phyloP scores from a whole-genome alignment of 1,140 invertebrate genomes.

The Drosophila triauraria region DNA sequence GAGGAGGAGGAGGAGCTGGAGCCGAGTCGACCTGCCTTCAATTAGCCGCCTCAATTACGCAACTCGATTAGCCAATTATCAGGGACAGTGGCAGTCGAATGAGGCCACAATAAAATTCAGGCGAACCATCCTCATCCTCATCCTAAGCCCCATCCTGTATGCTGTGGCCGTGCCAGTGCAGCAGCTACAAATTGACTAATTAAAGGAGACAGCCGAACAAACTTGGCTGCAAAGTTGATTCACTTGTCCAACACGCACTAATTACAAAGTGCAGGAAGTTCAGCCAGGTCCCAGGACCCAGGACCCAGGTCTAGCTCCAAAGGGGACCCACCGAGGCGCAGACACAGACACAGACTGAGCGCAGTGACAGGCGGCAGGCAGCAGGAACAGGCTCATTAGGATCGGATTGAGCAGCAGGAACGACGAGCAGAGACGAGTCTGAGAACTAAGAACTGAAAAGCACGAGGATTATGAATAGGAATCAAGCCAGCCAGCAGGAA shows the following conservation, averaged over 20 bases:
- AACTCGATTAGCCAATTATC: conserved; percentile 43
- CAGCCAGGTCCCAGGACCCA: background rate
- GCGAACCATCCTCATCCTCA: background rate
- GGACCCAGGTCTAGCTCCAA: background rate
- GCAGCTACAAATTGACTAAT: conserved; percentile 40
- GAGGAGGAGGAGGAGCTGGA: background rate
- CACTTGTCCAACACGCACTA: conserved; percentile 47
- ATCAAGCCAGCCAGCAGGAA: background rate
- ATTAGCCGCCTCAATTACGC: conserved; percentile 32
- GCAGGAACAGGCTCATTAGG: conserved; percentile 46
- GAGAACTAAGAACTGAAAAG: background rate
- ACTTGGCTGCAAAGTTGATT: conserved; percentile 42
- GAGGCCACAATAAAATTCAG: conserved; percentile 23
- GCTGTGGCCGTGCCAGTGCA: background rate
- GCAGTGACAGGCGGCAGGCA: background rate
- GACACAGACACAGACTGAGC: background rate
- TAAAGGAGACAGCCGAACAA: conserved; percentile 42
- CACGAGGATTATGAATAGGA: conserved; percentile 40
- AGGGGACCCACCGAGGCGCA: background rate
- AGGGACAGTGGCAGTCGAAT: background rate
- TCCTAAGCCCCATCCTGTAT: background rate
- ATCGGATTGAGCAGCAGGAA: conserved; percentile 30
- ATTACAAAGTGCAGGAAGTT: conserved; percentile 48
- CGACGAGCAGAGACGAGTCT: background rate
- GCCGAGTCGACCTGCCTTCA: conserved; percentile 30